These are phyloP conservation scores for Ophioninae sp. DNA, from an alignment of 2,888 invertebrate species.

Conservation along the genomic window DNA sequence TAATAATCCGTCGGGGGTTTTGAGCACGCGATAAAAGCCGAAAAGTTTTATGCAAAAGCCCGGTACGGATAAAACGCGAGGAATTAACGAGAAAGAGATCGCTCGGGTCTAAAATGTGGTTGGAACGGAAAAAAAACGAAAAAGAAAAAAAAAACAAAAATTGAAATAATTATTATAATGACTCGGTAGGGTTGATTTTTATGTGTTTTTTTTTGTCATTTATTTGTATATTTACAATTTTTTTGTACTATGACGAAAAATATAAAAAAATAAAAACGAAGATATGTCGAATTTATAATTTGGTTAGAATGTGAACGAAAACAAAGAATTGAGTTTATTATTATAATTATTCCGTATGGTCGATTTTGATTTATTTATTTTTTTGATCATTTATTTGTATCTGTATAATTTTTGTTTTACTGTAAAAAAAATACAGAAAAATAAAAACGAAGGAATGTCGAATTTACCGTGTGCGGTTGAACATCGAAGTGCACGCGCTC, in stretches of 20 bases:
- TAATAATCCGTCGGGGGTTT: slow-evolving; percentile 71
- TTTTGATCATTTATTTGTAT: not conserved
- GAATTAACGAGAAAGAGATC: slow-evolving; percentile 20
- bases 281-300: too few species aligned
- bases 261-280: too few species aligned
- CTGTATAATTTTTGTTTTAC: slow-evolving; percentile 35
- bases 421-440: slow-evolving; percentile 4
- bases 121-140: too few species aligned
- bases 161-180: slow-evolving; percentile 61
- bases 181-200: slow-evolving; percentile 23
- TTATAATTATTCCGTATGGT: too few species aligned
- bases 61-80: slow-evolving; percentile 35
- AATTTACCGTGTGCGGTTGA: slow-evolving; percentile 61
- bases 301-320: too few species aligned
- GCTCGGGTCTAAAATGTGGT: not conserved
- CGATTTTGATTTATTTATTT: not conserved
- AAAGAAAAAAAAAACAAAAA: too few species aligned
- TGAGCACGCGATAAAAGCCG: slow-evolving; percentile 70
- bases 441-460: slow-evolving; percentile 43
- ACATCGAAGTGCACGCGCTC: slow-evolving; percentile 50
- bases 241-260: too few species aligned
- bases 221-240: too few species aligned
- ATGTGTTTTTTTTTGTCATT: slow-evolving; percentile 31
- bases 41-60: slow-evolving; percentile 54
- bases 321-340: too few species aligned